Evolutionary conservation across 2,113 vertebrate genomes (phyloP), one percentile per base, ranked within the genome.

Genomic region (Thomomys bottae): DNA sequence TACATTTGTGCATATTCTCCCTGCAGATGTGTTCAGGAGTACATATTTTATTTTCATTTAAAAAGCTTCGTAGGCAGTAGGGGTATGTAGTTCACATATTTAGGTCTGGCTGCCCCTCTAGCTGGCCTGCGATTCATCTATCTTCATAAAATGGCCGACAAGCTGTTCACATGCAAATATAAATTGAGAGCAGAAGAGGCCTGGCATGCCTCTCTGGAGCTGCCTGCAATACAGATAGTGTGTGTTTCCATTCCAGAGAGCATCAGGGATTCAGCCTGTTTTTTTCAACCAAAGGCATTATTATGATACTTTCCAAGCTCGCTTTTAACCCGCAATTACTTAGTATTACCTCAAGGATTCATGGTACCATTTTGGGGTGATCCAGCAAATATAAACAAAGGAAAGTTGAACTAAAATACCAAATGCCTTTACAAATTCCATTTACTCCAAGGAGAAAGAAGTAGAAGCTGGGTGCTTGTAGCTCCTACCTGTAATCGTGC

Each of bases 91-190:
- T 64, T 95, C 59, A 40, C 28, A 18, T 80, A 57, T 34, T 77
- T 73, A 12, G 76, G 92, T 81, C 86, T 81, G 94, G 88, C 64
- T 9, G 3, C 82, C 90, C 76, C 86, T 66, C 68, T 75, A 68
- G n/a, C 89, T 15, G 90, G 90, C 91, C 94, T 93, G 80, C 0
- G 8, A 88, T 87, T 94, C 94, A 89, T 95, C 93, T 88, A 88
- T 92, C 94, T 96, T 93, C 94, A 88, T 95, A 87, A 96, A 94
- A 95, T 92, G 92, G 92, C 95, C 64, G 87, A 76, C 88, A 93
- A 87, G 94, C 92, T 93, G 94, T 94, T 94, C 93, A 88, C 95
- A 95, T 92, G 92, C 95, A 95, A 88, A 95, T 95, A 94, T 70
- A 94, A 94, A 93, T 78, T 38, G 40, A 90, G 93, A 76, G 86